phyloP scores from a whole-genome alignment of 1,140 invertebrate genomes.

The Dendrolimus punctatus region DNA sequence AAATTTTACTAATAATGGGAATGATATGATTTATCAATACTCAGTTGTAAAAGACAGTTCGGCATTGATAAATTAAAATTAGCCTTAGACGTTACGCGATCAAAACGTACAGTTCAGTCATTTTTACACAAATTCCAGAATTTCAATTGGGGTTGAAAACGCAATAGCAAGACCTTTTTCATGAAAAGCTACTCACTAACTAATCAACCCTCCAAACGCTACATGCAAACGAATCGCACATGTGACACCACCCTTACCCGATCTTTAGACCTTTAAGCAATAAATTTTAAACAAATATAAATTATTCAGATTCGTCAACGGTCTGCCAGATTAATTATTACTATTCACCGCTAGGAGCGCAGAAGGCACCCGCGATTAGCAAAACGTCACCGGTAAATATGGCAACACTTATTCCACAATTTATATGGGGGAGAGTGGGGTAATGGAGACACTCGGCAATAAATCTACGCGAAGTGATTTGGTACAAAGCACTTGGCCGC shows the following conservation, averaged over 20 bases:
- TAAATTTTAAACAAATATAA: constrained; percentile 54
- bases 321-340: constrained; percentile 60
- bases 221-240: constrained; percentile 7
- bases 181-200: too few species aligned
- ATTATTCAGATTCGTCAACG: constrained; percentile 64
- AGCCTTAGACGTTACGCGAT: too few species aligned
- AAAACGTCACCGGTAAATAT: constrained; percentile 68
- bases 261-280: constrained; percentile 34
- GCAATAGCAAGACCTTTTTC: too few species aligned
- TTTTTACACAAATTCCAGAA: too few species aligned
- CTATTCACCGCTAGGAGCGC: constrained; percentile 50
- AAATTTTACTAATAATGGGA: too few species aligned
- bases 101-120: too few species aligned
- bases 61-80: too few species aligned
- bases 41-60: too few species aligned
- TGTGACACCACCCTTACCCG: constrained; percentile 26
- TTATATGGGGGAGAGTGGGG: constrained; percentile 59
- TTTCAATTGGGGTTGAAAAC: too few species aligned
- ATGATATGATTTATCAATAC: too few species aligned
- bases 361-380: constrained; percentile 58
- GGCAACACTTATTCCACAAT: constrained; percentile 67
- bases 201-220: too few species aligned
- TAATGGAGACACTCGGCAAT: constrained; percentile 56
- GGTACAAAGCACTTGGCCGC: constrained; percentile 64
- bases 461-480: constrained; percentile 66